Evolutionary conservation across 1,140 invertebrate species (phyloP), one percentile per base, ranked within the genome.

Genomic region (Pantala flavescens): DNA sequence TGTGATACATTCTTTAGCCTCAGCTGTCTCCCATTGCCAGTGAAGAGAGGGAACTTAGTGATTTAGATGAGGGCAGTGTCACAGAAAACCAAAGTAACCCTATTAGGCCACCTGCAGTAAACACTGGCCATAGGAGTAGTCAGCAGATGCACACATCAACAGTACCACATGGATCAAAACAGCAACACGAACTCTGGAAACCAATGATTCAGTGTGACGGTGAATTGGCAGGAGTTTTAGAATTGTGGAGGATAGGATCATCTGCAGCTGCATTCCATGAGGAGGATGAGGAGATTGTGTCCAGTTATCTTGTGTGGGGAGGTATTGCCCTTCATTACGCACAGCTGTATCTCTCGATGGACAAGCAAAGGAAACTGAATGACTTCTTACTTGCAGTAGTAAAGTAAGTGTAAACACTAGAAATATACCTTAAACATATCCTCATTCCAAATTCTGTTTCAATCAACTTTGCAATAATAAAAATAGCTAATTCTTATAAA

Each of bases 351-450:
- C 81, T 86, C 71, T 86, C 82, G 71, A 86, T 90, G 85, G 84
- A 86, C 75, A 86, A 87, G 77, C 89, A 91, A 79, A 83, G 88
- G 76, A 87, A 87, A 78, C 81, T 92, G 0, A 90, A 90, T 77
- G 88, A 89, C 55, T 92, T 92, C 80, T 84, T 92, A 0, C 81
- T 92, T 36, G 85, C 88, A 71, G 90, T 92, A 10, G 89, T 91
- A 71, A 91, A 89, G 89, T 91, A 83, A 86, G 85, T 63, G 28
- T 36, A 5, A 36, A 2, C 28, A 36, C 28, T 9, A 36, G 28
- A 36, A 36, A 36, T 9, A 9, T 5, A 36, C n/a, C n/a, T n/a
- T n/a, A n/a, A n/a, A n/a, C n/a, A n/a, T n/a, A n/a, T n/a, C n/a
- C n/a, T n/a, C n/a, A n/a, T n/a, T n/a, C n/a, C n/a, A n/a, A n/a